Base-by-base conservation (phyloP, 2,888 invertebrate species). In the Brenthis daphne region DNA sequence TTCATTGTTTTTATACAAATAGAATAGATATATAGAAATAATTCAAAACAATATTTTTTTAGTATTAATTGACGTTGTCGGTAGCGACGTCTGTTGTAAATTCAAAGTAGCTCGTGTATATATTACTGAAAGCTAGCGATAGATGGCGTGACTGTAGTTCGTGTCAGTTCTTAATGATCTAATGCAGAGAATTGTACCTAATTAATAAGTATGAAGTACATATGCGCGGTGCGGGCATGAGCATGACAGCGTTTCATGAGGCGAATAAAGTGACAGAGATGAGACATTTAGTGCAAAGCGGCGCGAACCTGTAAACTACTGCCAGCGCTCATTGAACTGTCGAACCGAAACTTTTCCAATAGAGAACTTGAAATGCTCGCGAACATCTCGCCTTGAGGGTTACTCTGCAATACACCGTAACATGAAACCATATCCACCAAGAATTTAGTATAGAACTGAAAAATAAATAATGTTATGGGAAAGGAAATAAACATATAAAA, bases 301-400 rank as follows among this genome's bases (percentile, higher is more conserved):
- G 83, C 81, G 90, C 91, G 94, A 95, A 94, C 96, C 95, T 94
- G 95, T 83, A 94, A 95, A 93, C 94, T 96, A 94, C 94, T 96
- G 92, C 94, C 95, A 87, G 94, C 94, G 92, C 95, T 96, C 86
- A 95, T 90, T 80, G 96, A 95, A 87, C 95, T 95, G 90, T 96
- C 96, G 90, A 96, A 94, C 82, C 95, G 95, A 93, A 96, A 95
- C 88, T 95, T 96, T 87, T 95, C 96, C 95, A 96, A 95, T 89
- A 96, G 93, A 73, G 97, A 97, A 79, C 96, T 96, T 78, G 96
- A 95, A 80, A 97, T 95, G 91, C 96, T 96, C 79, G 96, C 96
- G 87, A 95, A 96, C 94, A 96, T 96, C 94, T 97, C 97, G 81
- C 96, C 96, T 82, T 95, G 95, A 80, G 95, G 94, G 85, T 96